Percentiles rank a stretch among this genome's conserved stretches.
Evolutionary conservation across 1,140 invertebrate species (phyloP).

Genomic region (Caenorhabditis tropicalis): DNA sequence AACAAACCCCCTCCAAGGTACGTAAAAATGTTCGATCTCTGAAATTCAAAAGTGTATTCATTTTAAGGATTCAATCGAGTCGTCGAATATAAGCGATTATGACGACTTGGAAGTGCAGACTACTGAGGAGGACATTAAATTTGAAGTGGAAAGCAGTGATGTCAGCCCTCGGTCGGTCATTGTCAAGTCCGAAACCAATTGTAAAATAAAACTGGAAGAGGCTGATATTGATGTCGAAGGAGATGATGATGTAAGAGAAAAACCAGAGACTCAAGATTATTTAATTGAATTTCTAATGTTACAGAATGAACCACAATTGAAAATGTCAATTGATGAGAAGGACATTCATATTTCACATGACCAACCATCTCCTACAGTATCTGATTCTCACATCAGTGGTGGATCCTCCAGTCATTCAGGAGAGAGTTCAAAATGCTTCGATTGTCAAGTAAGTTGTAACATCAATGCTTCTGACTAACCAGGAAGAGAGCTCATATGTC

Average conservation of each 20-base stretch:
- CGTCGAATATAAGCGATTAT: constrained; percentile 28
- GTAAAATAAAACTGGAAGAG: constrained; percentile 27
- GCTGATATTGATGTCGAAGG: constrained; percentile 42
- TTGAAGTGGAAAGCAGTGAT: constrained; percentile 45
- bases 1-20: background rate
- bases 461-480: background rate
- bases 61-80: constrained; percentile 23
- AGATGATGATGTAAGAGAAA: constrained; percentile 13
- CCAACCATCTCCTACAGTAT: constrained; percentile 59
- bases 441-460: constrained; percentile 54
- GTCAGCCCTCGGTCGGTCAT: constrained; percentile 44
- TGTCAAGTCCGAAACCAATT: constrained; percentile 33
- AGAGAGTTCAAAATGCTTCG: constrained; percentile 60
- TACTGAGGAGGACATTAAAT: constrained; percentile 51
- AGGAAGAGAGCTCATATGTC: background rate
- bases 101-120: constrained; percentile 50
- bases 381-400: constrained; percentile 60
- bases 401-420: constrained; percentile 48
- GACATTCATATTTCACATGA: constrained; percentile 47
- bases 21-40: background rate
- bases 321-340: constrained; percentile 40
- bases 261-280: too few species aligned
- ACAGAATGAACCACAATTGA: constrained; percentile 38
- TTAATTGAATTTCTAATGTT: background rate
- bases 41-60: background rate